A percentile compares a stretch with the other conserved stretches of the same genome.
Conservation (phyloP, 2,113 vertebrate species). For the Grantiella picta region DNA sequence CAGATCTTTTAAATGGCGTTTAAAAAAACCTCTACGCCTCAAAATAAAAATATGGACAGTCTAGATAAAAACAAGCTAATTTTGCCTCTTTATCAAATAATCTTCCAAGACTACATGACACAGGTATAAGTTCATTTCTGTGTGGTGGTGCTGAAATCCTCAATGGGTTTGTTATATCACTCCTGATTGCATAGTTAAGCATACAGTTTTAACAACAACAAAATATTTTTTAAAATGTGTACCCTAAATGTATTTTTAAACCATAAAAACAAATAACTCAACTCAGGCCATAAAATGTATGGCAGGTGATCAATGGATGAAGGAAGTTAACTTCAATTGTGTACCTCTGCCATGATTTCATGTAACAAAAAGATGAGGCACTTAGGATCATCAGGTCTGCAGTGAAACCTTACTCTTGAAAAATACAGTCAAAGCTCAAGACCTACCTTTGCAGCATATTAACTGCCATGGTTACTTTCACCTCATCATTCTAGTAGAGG, state of each 20-base stretch:
- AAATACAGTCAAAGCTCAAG: neutral
- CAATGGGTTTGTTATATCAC: neutral
- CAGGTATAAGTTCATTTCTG: neutral
- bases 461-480: neutral
- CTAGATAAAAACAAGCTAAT: neutral
- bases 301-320: neutral
- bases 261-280: neutral
- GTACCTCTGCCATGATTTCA: neutral
- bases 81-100: neutral
- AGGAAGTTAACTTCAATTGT: neutral
- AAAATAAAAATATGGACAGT: neutral
- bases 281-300: neutral
- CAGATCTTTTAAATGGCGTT: conserved; percentile 3
- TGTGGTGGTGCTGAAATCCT: neutral
- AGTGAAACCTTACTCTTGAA: neutral
- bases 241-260: neutral
- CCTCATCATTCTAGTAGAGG: neutral
- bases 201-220: neutral
- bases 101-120: neutral
- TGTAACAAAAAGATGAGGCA: neutral
- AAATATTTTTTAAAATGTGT: neutral
- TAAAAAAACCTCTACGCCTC: neutral
- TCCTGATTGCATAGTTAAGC: neutral
- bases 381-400: neutral
- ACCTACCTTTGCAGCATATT: neutral